Base-by-base conservation (phyloP, 1,140 invertebrate species). In the Drosophila pruinosa region DNA sequence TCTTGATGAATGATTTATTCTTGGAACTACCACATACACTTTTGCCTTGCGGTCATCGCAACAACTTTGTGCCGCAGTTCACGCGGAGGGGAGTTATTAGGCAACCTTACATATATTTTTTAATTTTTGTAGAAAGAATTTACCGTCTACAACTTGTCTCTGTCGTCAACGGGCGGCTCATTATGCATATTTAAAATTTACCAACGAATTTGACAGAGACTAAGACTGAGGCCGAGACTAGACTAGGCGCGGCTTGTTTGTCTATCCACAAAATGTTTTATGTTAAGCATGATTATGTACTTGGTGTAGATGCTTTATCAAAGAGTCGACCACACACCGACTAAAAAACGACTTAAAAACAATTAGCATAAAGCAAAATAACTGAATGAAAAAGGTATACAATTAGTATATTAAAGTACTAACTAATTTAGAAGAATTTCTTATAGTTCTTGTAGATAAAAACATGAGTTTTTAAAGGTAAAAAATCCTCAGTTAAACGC, bases 1-100 rank as follows among this genome's bases (percentile, higher is more conserved):
- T 17, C 58, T 22, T 54, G 52, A 78, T 71, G 64, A 75, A 67
- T 56, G 71, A 68, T 74, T 67, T 71, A 72, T 82, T 82, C 78
- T 67, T 78, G 70, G 59, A 74, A 82, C 41, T 58, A 24, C 41
- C 15, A 15, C 15, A 17, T 19, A 57, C 7, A 54, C 48, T 28
- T 72, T 63, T 56, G 39, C 21, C 61, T 81, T 81, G 70, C 64
- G 71, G 71, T 79, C 71, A 69, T 39, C 48, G 36, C 19, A 22
- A 22, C 47, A 34, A 65, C 28, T 68, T 36, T 53, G 47, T 72
- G 45, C 41, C 15, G 43, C 5, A 36, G 12, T 22, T 19, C 39
- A 41, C 5, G 24, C 34, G 45, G n/a, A n/a, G n/a, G n/a, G n/a
- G n/a, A n/a, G n/a, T n/a, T n/a, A n/a, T n/a, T n/a, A n/a, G n/a